phyloP scores from a whole-genome alignment of 2,888 invertebrate genomes.

The Dyspetes luteomarginatus region DNA sequence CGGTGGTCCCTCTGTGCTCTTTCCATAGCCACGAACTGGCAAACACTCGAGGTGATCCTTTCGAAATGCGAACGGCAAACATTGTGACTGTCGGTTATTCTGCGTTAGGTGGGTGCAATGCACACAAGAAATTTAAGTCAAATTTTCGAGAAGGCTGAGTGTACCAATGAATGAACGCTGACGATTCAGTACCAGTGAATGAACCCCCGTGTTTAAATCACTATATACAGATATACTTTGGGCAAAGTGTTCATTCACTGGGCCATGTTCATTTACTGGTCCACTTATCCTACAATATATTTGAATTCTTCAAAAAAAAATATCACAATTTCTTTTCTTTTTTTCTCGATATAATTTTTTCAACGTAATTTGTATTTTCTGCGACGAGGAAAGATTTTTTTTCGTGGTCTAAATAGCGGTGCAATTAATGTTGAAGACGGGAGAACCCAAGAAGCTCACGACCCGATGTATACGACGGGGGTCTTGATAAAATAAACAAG shows the following conservation, averaged over 20 bases:
- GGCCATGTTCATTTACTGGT: no score
- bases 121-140: slow-evolving; percentile 49
- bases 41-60: slow-evolving; percentile 66
- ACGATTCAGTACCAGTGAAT: no score
- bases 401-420: slow-evolving; percentile 34
- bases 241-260: no score
- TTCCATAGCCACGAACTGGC: slow-evolving; percentile 43
- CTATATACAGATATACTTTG: no score
- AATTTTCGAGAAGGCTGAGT: not conserved
- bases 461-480: slow-evolving; percentile 55
- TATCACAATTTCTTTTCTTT: not conserved
- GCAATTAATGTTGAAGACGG: slow-evolving; percentile 63
- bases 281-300: no score
- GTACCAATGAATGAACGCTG: no score
- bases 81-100: slow-evolving; percentile 14
- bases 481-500: slow-evolving; percentile 70
- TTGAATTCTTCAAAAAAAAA: not conserved
- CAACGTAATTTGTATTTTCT: not conserved
- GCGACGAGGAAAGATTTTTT: slow-evolving; percentile 7
- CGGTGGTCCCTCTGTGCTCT: no score
- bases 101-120: slow-evolving; percentile 42
- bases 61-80: slow-evolving; percentile 65
- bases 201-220: no score
- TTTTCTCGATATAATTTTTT: not conserved
- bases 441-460: slow-evolving; percentile 46